Conservation (phyloP, 2,797 vertebrate species). For the Uromys caudimaculatus region DNA sequence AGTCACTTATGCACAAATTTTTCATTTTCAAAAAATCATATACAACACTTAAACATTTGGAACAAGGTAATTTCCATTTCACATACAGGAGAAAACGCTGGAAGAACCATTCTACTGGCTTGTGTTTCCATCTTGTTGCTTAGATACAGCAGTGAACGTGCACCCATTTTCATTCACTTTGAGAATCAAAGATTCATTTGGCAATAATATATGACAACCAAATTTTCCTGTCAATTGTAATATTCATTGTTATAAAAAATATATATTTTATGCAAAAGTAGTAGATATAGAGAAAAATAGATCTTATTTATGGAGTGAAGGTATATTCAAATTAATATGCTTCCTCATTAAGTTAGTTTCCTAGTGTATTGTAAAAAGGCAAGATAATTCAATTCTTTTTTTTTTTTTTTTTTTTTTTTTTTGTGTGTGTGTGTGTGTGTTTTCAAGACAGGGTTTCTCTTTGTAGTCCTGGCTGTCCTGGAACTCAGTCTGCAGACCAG, state of each 20-base stretch:
- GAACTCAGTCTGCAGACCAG: too few relatives aligned
- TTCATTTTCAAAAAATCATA: background rate
- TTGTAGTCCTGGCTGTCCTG: too few relatives aligned
- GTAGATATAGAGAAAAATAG: background rate
- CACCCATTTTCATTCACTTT: background rate
- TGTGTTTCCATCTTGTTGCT: background rate
- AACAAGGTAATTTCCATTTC: slow-evolving; percentile 18
- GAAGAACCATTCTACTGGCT: background rate
- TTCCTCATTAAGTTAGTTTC: slow-evolving; percentile 34
- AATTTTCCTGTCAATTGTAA: background rate
- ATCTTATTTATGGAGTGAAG: background rate
- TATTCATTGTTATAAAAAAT: background rate
- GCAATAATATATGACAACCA: background rate
- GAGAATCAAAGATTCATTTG: background rate
- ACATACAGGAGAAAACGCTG: background rate
- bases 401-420: too few relatives aligned
- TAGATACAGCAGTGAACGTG: background rate
- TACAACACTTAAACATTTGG: background rate
- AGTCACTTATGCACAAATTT: background rate
- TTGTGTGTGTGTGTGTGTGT: too few relatives aligned
- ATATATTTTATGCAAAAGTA: slow-evolving; percentile 37
- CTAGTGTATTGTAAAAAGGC: background rate
- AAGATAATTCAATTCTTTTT: slow-evolving; percentile 61
- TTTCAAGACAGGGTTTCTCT: too few relatives aligned
- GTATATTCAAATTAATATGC: slow-evolving; percentile 42